Percentiles rank a stretch among this genome's conserved stretches.
These are phyloP conservation scores for Porites australiensis DNA, from an alignment of 64 coral and sea anemone species.

Conservation along the genomic window DNA sequence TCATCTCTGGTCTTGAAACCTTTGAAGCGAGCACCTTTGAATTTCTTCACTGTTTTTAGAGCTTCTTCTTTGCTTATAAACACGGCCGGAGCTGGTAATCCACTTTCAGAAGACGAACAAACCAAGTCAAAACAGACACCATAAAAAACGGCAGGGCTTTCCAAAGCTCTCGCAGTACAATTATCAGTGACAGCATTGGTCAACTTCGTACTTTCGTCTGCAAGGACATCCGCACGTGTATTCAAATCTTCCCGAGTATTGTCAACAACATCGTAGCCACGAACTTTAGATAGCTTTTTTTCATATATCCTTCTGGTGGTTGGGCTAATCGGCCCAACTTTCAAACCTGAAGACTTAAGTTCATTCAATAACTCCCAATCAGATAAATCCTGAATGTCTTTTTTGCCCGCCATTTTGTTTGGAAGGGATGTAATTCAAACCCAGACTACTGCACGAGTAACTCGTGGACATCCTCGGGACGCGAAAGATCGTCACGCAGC, in stretches of 20 bases:
- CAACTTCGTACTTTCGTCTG: neutral
- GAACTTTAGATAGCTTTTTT: slow-evolving; percentile 67
- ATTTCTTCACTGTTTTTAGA: slow-evolving; percentile 76
- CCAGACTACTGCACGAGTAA: no score
- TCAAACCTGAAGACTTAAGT: no score
- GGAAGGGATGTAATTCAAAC: no score
- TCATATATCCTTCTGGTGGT: slow-evolving; percentile 86
- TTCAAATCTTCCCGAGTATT: neutral
- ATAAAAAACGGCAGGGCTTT: slow-evolving; percentile 67
- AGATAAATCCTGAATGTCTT: neutral
- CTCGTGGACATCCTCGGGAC: no score
- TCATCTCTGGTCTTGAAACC: slow-evolving; percentile 73
- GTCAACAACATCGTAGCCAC: neutral
- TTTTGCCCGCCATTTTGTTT: no score
- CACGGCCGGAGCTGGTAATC: slow-evolving; percentile 51
- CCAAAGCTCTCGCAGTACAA: neutral
- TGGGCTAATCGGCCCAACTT: slow-evolving; percentile 60
- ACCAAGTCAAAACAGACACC: slow-evolving; percentile 76
- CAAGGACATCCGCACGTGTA: neutral
- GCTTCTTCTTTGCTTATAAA: slow-evolving; percentile 77
- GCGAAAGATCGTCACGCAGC: no score
- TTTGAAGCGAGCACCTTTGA: slow-evolving; percentile 81
- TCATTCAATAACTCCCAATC: no score
- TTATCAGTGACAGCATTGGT: neutral
- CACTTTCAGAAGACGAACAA: neutral